Conservation (phyloP, 2,797 vertebrate genomes). For the Poecile montanus region DNA sequence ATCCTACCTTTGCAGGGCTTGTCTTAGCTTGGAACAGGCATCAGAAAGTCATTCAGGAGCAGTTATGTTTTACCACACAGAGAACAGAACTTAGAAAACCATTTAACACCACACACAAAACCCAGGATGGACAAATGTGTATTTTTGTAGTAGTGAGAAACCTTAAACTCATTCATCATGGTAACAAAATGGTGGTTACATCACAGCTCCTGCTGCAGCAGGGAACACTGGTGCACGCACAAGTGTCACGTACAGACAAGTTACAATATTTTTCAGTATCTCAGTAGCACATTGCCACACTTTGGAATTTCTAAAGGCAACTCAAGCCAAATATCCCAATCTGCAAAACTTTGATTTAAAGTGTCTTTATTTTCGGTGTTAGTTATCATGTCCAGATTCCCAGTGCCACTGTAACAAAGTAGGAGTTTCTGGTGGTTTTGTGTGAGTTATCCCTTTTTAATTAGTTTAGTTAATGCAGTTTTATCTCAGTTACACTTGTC, state of each 20-base stretch:
- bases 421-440: neutral
- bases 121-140: neutral
- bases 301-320: neutral
- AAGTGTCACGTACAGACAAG: neutral
- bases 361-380: neutral
- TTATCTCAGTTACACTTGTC: constrained; percentile 1
- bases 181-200: neutral
- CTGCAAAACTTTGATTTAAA: neutral
- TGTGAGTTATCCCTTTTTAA: neutral
- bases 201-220: neutral
- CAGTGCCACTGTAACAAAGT: neutral
- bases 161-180: neutral
- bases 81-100: neutral
- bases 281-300: neutral
- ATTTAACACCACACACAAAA: neutral
- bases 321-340: neutral
- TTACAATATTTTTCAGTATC: neutral
- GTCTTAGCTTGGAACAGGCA: neutral
- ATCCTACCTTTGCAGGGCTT: neutral
- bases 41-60: neutral
- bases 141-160: neutral
- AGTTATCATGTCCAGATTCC: neutral
- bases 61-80: neutral
- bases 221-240: neutral
- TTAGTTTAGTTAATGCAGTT: constrained; percentile 1